Percentiles rank a stretch among this genome's conserved stretches.
These are phyloP conservation scores for Siniperca obscura DNA, from an alignment of 2,797 vertebrate genomes.

Conservation along the genomic window DNA sequence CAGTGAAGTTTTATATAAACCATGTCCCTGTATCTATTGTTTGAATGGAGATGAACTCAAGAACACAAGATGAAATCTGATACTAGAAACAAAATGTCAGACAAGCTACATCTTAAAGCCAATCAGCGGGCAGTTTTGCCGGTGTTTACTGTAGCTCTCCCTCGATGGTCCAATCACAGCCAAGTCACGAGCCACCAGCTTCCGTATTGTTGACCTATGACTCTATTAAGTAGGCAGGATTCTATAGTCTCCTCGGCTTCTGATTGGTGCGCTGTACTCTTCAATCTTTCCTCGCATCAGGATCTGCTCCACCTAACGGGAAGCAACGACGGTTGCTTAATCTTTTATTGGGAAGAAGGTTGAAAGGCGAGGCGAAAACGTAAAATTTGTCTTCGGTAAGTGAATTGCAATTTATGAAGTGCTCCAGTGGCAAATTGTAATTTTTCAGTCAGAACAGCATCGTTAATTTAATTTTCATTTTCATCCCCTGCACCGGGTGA, in stretches of 20 bases:
- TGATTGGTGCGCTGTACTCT: conserved; percentile 68
- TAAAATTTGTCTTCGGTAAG: conserved; percentile 67
- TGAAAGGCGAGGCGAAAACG: conserved; percentile 65
- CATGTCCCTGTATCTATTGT: not conserved
- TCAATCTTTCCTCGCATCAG: not conserved
- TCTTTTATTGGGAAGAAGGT: conserved; percentile 65
- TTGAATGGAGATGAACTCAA: conserved; percentile 30
- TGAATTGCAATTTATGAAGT: not conserved
- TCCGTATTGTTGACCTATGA: conserved; percentile 73
- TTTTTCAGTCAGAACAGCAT: accelerated
- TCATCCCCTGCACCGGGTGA: conserved; percentile 28
- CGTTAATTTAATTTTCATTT: conserved; percentile 4
- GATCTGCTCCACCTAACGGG: conserved; percentile 71
- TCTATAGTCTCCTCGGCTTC: accelerated
- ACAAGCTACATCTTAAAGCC: conserved; percentile 55
- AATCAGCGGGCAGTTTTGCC: conserved; percentile 59
- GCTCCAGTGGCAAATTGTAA: accelerated
- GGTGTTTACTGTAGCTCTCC: conserved; percentile 62
- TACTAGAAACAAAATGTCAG: conserved; percentile 83
- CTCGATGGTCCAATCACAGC: conserved; percentile 69
- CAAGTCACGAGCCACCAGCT: conserved; percentile 11
- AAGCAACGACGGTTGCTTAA: conserved; percentile 68
- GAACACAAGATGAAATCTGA: conserved; percentile 81
- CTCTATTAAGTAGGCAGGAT: conserved; percentile 43
- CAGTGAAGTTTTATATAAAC: not conserved